Base-by-base conservation (phyloP, 2,888 invertebrate species). In the Sinohyriopsis cumingii region DNA sequence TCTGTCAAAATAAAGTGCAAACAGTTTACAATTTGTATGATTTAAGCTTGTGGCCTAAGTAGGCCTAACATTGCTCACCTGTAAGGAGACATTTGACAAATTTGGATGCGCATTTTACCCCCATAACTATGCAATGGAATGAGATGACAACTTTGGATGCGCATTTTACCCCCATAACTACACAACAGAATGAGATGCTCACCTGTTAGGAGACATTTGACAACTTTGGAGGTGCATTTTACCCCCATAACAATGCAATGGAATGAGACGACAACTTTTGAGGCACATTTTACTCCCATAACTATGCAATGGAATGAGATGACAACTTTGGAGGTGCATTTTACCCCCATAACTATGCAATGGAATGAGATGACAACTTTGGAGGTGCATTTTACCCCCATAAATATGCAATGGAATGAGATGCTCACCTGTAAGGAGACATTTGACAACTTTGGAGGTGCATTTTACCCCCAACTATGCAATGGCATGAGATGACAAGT, bases 371-470 rank as follows among this genome's bases (percentile, higher is more conserved):
- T 33, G 33, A 33, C 33, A 33, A 33, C 6, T 33, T 33, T 33
- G 5, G 12, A 6, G 25, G 25, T 24, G 60, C 20, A 28, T 60
- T 60, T n/a, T 61, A 28, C 19, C 24, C 45, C 20, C 25, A 61
- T 28, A 18, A 61, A 53, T 63, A 20, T 45, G 45, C 20, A 5
- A n/a, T 57, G 9, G n/a, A 62, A 20, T 22, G 25, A 24, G 28
- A 65, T 65, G n/a, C 60, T 63, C 76, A 89, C 90, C 84, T 94
- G 94, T 25, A 25, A 25, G 25, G 25, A 25, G 25, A 25, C 25
- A 25, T 25, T 25, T 25, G 25, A 25, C 25, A 25, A 25, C 25
- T 25, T 25, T 25, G 25, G 25, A 25, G 2, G 25, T 4, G 2
- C 4, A 25, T 25, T 25, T 25, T 25, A 25, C 25, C 25, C 25